Base-by-base conservation (phyloP, 2,888 invertebrate species). In the Yponomeuta cagnagella region DNA sequence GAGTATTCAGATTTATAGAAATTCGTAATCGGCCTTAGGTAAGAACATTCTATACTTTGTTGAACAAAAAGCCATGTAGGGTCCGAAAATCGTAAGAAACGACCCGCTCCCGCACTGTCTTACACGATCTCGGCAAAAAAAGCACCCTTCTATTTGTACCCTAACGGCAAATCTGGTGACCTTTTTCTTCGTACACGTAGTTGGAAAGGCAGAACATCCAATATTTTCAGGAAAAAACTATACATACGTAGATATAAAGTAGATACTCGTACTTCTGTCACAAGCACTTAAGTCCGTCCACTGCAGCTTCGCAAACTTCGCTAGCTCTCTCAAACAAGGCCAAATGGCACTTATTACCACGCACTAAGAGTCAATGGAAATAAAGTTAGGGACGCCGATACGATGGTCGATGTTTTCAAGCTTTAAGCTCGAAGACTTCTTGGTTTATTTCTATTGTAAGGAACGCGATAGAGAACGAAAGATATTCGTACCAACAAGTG, bases 261-360 rank as follows among this genome's bases (percentile, higher is more conserved):
- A 30, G 31, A 10, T 33, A 37, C 67, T 15, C 33, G 15, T 15
- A 67, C 37, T 37, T 63, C 63, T 70, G 70, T 70, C 70, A 33
- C 63, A 48, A 70, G 70, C 63, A 70, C 63, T 70, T 70, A 58
- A 63, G 70, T 33, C 43, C n/a, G 70, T 63, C 70, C 70, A 63
- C 31, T 70, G 70, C 70, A 70, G 63, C 48, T n/a, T 6, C 65
- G 15, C 52, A 58, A 58, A 58, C 52, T 58, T 58, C 8, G 52
- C 52, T 15, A 15, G 12, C 52, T 3, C 52, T 15, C 52, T 15
- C 52, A 4, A 58, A 58, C 52, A 58, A 58, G 52, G 52, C 52
- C 52, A 58, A 58, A 58, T 58, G 52, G 52, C 52, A 58, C 52
- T 58, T 58, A 58, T 58, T 58, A 15, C 52, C 52, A 5, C 52